phyloP scores from a whole-genome alignment of 2,888 invertebrate genomes.

The Hymenopus coronatus region DNA sequence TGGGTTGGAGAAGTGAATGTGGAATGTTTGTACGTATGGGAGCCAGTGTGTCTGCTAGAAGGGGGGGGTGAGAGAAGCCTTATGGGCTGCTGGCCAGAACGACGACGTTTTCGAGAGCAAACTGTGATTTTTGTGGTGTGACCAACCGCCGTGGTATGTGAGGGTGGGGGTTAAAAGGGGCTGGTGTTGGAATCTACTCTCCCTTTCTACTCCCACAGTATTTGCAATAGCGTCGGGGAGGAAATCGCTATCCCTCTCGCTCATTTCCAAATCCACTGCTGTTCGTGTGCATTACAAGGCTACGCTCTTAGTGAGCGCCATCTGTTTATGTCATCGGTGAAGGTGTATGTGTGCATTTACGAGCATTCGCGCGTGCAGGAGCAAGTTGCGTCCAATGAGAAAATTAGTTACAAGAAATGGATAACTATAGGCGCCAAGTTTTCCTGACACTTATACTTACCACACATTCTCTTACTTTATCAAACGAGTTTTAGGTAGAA shows the following conservation, averaged over 20 bases:
- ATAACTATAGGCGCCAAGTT: neutral
- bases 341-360: neutral
- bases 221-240: neutral
- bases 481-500: too few relatives aligned
- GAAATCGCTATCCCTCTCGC: neutral
- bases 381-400: too few relatives aligned
- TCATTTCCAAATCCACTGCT: neutral
- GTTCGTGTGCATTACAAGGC: slow-evolving; percentile 26
- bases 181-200: neutral
- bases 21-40: neutral
- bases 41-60: neutral
- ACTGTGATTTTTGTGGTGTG: slow-evolving; percentile 21
- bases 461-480: too few relatives aligned
- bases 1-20: neutral
- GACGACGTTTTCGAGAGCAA: slow-evolving; percentile 11
- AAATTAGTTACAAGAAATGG: neutral
- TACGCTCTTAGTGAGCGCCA: slow-evolving; percentile 29
- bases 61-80: neutral
- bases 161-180: neutral
- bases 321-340: slow-evolving; percentile 25
- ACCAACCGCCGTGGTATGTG: neutral
- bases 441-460: neutral
- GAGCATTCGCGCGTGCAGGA: neutral
- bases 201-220: neutral
- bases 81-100: slow-evolving; percentile 16